phyloP scores from a whole-genome alignment of 2,888 invertebrate genomes.

The Pachymerium ferrugineum region DNA sequence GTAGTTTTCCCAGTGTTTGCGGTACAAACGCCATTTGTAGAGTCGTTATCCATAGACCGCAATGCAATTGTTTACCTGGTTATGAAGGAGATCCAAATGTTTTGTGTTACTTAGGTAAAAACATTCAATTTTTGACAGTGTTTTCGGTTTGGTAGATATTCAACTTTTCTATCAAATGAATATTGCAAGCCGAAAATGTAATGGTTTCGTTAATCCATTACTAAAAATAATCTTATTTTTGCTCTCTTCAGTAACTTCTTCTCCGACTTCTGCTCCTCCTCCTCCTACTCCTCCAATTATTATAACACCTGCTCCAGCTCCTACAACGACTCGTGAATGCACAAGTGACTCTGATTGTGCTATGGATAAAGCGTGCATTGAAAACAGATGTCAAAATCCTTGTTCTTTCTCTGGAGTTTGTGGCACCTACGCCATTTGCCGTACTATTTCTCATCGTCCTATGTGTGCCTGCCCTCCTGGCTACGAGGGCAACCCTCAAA shows the following conservation, averaged over 20 bases:
- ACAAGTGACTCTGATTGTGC: slow-evolving; percentile 37
- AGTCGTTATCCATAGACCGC: slow-evolving; percentile 66
- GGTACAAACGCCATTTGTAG: slow-evolving; percentile 75
- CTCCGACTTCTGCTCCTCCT: background rate
- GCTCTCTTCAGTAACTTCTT: background rate
- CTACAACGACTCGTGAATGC: slow-evolving; percentile 33
- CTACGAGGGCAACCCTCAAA: slow-evolving; percentile 60
- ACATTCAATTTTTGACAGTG: background rate
- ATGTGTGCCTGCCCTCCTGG: slow-evolving; percentile 73
- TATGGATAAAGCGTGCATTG: slow-evolving; percentile 43
- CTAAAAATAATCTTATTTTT: background rate
- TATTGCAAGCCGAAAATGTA: too few species aligned
- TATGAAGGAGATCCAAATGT: slow-evolving; percentile 68
- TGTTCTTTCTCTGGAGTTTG: slow-evolving; percentile 60
- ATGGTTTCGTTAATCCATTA: too few species aligned
- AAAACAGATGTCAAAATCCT: slow-evolving; percentile 63
- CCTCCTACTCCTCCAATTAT: background rate
- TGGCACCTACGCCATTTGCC: slow-evolving; percentile 70
- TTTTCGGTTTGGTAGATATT: too few species aligned
- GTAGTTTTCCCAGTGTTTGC: slow-evolving; percentile 54
- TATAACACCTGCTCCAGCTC: background rate
- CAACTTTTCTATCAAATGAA: background rate
- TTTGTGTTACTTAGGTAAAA: slow-evolving; percentile 36
- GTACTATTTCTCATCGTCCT: slow-evolving; percentile 64
- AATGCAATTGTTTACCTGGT: slow-evolving; percentile 68